Conservation (phyloP, 2,888 invertebrate genomes). For the Toxonevra muliebris region DNA sequence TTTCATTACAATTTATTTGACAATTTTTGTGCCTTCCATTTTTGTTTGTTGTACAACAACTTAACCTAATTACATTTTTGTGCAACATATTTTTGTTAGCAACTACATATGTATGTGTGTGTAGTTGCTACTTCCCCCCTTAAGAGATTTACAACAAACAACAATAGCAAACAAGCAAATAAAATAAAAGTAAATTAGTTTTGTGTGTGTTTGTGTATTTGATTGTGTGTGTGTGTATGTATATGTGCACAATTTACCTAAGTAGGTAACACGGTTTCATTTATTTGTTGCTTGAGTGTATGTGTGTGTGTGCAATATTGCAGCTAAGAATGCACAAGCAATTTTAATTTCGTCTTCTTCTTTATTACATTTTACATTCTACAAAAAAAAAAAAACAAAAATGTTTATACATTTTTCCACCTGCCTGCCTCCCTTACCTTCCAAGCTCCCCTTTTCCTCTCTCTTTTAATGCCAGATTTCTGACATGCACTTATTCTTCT, state of each 20-base stretch:
- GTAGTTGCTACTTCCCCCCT: neutral
- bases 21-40: neutral
- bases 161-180: no score
- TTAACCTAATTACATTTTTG: neutral
- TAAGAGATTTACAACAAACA: no score
- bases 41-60: neutral
- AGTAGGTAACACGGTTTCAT: no score
- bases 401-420: neutral
- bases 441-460: neutral
- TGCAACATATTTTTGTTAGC: neutral
- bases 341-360: slow-evolving; percentile 10
- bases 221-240: neutral
- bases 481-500: no score
- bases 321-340: slow-evolving; percentile 4
- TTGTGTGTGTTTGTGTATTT: neutral
- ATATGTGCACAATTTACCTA: slow-evolving; percentile 5
- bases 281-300: neutral
- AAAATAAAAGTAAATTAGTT: neutral
- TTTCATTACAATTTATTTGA: no score
- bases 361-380: neutral
- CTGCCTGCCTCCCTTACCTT: neutral
- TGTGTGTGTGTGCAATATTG: neutral
- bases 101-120: neutral
- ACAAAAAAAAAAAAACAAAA: neutral
- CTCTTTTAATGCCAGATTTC: no score